These are phyloP conservation scores for Gallinago stenura DNA, from an alignment of 2,797 vertebrate genomes.

Conservation along the genomic window DNA sequence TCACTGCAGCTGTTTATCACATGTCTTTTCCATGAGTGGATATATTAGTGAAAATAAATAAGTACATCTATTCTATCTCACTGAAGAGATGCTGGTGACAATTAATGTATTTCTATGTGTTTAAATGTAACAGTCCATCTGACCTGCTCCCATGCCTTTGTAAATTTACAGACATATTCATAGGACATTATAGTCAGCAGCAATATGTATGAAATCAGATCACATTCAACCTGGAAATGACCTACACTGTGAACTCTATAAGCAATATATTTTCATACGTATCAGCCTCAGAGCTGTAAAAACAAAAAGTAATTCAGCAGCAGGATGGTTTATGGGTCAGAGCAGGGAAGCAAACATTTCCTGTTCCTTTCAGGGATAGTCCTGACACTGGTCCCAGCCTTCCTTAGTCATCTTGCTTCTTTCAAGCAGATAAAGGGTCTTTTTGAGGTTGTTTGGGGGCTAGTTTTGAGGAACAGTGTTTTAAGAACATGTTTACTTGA, in stretches of 20 bases:
- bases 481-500: not conserved
- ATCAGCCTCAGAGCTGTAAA: not conserved
- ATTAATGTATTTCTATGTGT: not conserved
- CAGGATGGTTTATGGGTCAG: not conserved
- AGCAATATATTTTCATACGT: not conserved
- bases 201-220: not conserved
- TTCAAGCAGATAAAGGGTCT: rapidly evolving
- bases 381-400: not conserved
- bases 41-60: not conserved
- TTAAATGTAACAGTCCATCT: not conserved
- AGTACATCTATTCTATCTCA: not conserved
- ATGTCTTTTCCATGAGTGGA: not conserved
- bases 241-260: not conserved
- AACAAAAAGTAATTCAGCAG: not conserved
- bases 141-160: not conserved
- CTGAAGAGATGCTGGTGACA: not conserved
- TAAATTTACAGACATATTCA: not conserved
- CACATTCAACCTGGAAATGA: not conserved
- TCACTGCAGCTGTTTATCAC: not conserved
- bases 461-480: not conserved
- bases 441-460: not conserved
- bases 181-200: not conserved
- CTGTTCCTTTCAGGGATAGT: not conserved
- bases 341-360: not conserved
- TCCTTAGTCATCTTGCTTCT: not conserved